A percentile compares a stretch with the other conserved stretches of the same genome.
Conservation (phyloP, 1,140 invertebrate species). For the Luehdorfia chinensis region DNA sequence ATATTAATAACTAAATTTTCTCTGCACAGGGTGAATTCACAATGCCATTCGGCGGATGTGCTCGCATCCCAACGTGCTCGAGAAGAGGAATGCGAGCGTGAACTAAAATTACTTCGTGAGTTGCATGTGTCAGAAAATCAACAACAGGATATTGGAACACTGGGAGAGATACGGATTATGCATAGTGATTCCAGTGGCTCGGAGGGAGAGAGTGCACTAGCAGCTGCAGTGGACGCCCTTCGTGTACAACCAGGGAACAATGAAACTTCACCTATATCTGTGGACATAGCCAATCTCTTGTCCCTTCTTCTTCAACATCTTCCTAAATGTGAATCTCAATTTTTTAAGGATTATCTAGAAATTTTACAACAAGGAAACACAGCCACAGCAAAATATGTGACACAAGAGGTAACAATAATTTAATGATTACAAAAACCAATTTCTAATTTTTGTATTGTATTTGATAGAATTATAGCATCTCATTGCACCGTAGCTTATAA, state of each 20-base stretch:
- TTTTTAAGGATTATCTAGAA: slow-evolving; percentile 17
- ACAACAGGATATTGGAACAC: background rate
- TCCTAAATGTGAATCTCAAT: slow-evolving; percentile 11
- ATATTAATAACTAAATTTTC: too few species aligned
- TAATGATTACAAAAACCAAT: background rate
- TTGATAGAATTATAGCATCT: too few species aligned
- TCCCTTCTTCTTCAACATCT: slow-evolving; percentile 1
- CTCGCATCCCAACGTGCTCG: slow-evolving; percentile 35
- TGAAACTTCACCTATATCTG: background rate
- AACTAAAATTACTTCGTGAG: slow-evolving; percentile 20
- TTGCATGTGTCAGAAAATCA: slow-evolving; percentile 12
- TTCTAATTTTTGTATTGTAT: too few species aligned
- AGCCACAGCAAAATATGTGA: slow-evolving; percentile 4
- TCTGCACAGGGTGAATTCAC: slow-evolving; percentile 21
- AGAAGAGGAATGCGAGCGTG: slow-evolving; percentile 30
- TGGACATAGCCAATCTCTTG: slow-evolving; percentile 10
- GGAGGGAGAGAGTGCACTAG: slow-evolving; percentile 26
- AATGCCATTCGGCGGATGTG: slow-evolving; percentile 38
- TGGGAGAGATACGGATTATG: too few species aligned
- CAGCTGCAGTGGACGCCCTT: slow-evolving; percentile 20
- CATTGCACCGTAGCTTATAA: too few species aligned
- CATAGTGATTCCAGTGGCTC: slow-evolving; percentile 27
- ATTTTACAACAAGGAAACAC: slow-evolving; percentile 9
- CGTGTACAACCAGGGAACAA: slow-evolving; percentile 4
- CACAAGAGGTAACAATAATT: slow-evolving; percentile 11